Base-by-base conservation (phyloP, 2,797 vertebrate genomes). In the Leptodactylus fallax region DNA sequence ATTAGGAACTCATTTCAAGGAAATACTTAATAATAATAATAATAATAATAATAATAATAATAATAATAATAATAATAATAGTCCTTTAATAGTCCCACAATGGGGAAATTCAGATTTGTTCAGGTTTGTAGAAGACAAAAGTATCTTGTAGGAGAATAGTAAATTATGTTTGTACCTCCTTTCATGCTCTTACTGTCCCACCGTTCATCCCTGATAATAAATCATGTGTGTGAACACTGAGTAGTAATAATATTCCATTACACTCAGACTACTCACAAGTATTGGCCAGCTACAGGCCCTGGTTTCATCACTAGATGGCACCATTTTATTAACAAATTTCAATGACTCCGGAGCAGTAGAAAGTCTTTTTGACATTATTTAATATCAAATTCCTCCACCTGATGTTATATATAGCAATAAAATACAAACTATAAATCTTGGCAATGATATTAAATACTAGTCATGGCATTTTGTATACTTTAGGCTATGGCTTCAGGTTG, bases 271-370 rank as follows among this genome's bases (percentile, higher is more conserved):
- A 13, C 67, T 71, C 23, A n/a, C 4, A 17, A 17, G 36, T 45
- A 21, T 16, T 21, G 21, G 8, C 45, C 19, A 49, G 45, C 45
- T 12, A n/a, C 71, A 77, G 49, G n/a, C 6, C 9, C 74, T 7
- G 49, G 17, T 23, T 53, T 77, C 49, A 55, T 7, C 87, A 89
- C 79, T 69, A 89, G 87, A 80, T 89, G 87, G 87, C 47, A 55
- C 49, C 69, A 56, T 86, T 78, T 86, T 81, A 81, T 88, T 89
- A 86, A 55, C 61, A 60, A 82, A 77, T 85, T 27, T 49, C 53
- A 78, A 23, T 53, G 60, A 21, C 49, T 71, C 25, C 49, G 55
- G 19, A 23, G 6, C 9, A 61, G 10, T 61, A 77, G 71, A 23
- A 45, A 61, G 2, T 49, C 12, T 49, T 61, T 45, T 47, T 14